Conservation (phyloP, 2,888 invertebrate genomes). For the Tipula helvola region DNA sequence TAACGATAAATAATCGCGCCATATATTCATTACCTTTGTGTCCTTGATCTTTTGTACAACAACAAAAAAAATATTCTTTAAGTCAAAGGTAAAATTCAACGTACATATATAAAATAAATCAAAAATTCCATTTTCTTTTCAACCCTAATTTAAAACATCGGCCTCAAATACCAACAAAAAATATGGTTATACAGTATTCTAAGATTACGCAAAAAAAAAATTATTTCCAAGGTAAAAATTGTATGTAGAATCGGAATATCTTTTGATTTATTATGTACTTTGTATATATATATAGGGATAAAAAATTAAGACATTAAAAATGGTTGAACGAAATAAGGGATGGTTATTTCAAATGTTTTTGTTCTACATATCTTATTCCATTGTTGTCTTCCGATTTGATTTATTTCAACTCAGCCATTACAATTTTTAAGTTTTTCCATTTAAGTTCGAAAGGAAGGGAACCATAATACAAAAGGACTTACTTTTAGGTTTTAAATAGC, state of each 20-base stretch:
- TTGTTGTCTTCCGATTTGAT: background rate
- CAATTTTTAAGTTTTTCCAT: background rate
- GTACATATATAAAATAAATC: too few relatives aligned
- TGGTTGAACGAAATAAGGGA: background rate
- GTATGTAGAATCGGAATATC: background rate
- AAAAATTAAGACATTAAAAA: conserved; percentile 8
- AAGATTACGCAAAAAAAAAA: background rate
- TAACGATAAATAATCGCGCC: background rate
- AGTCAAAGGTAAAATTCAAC: background rate
- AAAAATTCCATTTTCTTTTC: background rate
- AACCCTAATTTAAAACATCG: background rate
- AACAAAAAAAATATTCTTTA: background rate
- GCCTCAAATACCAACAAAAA: background rate
- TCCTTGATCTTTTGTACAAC: background rate
- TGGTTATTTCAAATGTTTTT: background rate
- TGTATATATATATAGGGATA: background rate
- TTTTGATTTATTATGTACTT: background rate
- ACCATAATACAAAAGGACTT: background rate
- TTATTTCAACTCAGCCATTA: background rate
- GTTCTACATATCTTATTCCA: background rate
- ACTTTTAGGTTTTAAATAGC: background rate
- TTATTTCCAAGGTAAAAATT: background rate
- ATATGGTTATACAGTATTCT: background rate
- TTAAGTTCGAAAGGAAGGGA: background rate
- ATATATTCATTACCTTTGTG: background rate